Evolutionary conservation across 2,113 vertebrate genomes (phyloP), one percentile per base, ranked within the genome.

Genomic region (Labrus mixtus): DNA sequence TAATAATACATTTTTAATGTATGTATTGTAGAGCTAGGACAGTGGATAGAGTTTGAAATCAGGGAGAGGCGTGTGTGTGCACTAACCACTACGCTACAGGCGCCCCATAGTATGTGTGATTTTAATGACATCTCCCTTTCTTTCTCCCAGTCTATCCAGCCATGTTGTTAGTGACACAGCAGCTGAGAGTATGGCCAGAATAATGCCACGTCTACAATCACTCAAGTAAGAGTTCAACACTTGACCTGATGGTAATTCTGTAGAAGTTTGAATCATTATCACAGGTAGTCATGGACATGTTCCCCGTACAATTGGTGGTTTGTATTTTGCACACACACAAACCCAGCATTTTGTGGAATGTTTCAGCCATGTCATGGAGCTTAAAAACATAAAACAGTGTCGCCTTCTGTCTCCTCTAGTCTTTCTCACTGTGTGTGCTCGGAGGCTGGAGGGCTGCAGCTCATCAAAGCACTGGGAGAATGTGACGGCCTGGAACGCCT

Each of bases 61-160:
- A 25, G 25, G 2, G 25, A 25, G 25, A 25, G 25, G n/a, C n/a
- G n/a, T n/a, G n/a, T n/a, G n/a, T n/a, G n/a, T 3, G 25, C 25
- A 25, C 25, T 25, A 2, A 25, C 25, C 25, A 25, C 25, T 25
- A 25, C 25, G 16, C 17, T 19, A 8, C 11, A 25, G 15, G 13
- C 25, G 25, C 25, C 25, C 25, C 3, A 3, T 25, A 25, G 3
- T 25, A 3, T 25, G 1, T 25, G 10, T 39, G 45, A n/a, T 43
- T 39, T 1, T 33, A 45, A 15, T 37, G 7, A 22, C 10, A 16
- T 56, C 12, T 3, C 1, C 58, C 2, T 58, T 36, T 58, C 1
- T 65, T 16, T 75, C 50, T 57, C 12, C 2, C 70, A 97, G 96
- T 59, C 88, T 96, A 12, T 95, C 95, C 8, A 89, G 92, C 79